Conservation (phyloP, 2,888 invertebrate species). For the Ferdinandea cuprea region DNA sequence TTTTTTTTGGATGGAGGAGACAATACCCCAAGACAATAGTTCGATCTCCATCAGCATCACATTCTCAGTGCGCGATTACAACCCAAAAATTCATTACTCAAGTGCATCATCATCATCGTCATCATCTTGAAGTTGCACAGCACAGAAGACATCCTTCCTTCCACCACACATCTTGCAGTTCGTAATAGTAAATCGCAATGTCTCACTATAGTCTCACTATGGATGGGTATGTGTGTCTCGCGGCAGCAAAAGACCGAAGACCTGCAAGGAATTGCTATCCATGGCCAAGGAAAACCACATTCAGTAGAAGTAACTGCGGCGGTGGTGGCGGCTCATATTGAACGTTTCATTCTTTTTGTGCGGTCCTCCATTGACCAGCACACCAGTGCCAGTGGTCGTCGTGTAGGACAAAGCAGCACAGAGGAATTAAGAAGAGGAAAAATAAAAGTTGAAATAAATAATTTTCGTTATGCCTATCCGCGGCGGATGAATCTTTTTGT, state of each 20-base stretch:
- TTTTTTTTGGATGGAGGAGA: conserved; percentile 36
- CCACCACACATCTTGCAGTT: conserved; percentile 14
- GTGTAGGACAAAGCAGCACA: conserved; percentile 54
- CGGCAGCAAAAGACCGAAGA: conserved; percentile 66
- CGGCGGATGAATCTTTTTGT: conserved; percentile 72
- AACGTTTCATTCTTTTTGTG: conserved; percentile 46
- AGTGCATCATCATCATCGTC: conserved; percentile 67
- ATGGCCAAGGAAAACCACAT: conserved; percentile 72
- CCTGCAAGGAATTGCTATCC: conserved; percentile 66
- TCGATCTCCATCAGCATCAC: conserved; percentile 60
- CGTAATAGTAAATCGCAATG: conserved; percentile 6
- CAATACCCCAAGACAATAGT: conserved; percentile 65
- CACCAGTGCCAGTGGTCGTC: conserved; percentile 14
- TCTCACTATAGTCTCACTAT: conserved; percentile 27
- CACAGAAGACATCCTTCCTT: conserved; percentile 45
- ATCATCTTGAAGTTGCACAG: conserved; percentile 17
- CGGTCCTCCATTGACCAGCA: conserved; percentile 69
- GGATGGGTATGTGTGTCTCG: conserved; percentile 30
- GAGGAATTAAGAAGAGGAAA: neutral
- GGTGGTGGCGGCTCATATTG: conserved; percentile 42
- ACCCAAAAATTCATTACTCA: conserved; percentile 73
- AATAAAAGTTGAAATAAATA: conserved; percentile 63
- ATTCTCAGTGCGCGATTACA: conserved; percentile 65
- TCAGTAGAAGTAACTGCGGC: conserved; percentile 35
- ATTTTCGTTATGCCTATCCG: conserved; percentile 72